A percentile compares a stretch with the other conserved stretches of the same genome.
Evolutionary conservation across 2,797 vertebrate species (phyloP).

Genomic region (Chelon labrosus): DNA sequence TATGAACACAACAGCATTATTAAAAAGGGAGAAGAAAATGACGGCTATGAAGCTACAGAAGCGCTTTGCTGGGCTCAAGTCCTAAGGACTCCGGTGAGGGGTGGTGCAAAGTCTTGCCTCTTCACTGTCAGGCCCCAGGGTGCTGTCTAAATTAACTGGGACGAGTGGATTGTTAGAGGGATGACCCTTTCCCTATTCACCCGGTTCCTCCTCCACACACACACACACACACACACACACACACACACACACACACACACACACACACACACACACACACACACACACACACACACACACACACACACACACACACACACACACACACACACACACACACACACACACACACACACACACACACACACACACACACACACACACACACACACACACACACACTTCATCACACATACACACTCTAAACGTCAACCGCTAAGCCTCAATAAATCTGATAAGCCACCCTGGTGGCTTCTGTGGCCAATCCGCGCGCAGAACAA

Average conservation of each 20-base stretch:
- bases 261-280: conserved; percentile 69
- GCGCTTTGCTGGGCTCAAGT: conserved; percentile 57
- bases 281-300: conserved; percentile 69
- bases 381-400: conserved; percentile 67
- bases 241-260: conserved; percentile 67
- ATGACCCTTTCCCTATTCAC: conserved; percentile 82
- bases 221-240: conserved; percentile 57
- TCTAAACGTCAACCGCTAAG: conserved; percentile 76
- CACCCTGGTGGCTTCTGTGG: conserved; percentile 78
- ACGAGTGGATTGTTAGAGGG: conserved; percentile 75
- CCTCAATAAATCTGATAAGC: conserved; percentile 85
- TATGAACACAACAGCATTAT: conserved; percentile 62
- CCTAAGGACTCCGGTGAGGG: conserved; percentile 55
- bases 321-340: conserved; percentile 62
- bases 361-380: conserved; percentile 57
- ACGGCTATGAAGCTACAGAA: conserved; percentile 51
- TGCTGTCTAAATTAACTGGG: conserved; percentile 78
- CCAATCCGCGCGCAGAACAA: conserved; percentile 74
- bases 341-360: conserved; percentile 63
- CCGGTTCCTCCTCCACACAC: conserved; percentile 52
- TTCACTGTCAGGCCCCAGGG: conserved; percentile 74
- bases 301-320: conserved; percentile 57
- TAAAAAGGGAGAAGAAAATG: conserved; percentile 32
- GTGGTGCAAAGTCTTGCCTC: conserved; percentile 65
- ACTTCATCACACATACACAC: conserved; percentile 71